These are phyloP conservation scores for Castor canadensis DNA, from an alignment of 2,113 vertebrate genomes.

Conservation along the genomic window DNA sequence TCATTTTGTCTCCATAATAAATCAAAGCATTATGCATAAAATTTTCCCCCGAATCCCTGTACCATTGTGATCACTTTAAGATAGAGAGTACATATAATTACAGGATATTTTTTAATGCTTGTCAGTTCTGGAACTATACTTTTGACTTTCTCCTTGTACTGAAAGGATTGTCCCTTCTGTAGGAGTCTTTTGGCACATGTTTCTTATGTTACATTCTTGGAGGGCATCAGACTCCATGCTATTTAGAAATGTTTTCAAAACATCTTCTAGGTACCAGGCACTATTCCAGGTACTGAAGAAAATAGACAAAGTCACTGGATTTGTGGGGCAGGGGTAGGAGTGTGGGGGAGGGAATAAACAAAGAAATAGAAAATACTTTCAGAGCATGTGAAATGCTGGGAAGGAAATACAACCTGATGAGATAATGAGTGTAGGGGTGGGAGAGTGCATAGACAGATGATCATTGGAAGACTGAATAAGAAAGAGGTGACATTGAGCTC, in stretches of 20 bases:
- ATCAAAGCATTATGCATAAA: background rate
- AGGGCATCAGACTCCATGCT: background rate
- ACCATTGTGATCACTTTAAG: background rate
- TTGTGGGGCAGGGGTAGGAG: background rate
- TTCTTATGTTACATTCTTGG: background rate
- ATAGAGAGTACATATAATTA: background rate
- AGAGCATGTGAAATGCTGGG: background rate
- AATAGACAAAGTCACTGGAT: background rate
- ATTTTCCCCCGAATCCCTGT: background rate
- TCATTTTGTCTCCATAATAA: constrained; percentile 19
- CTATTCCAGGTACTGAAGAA: constrained; percentile 34
- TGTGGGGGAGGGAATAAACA: background rate
- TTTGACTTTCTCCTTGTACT: background rate
- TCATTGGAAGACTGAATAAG: background rate
- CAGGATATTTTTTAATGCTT: background rate
- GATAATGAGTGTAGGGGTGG: background rate
- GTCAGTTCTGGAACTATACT: background rate
- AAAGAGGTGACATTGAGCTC: background rate
- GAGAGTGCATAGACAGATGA: background rate
- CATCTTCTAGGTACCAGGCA: background rate
- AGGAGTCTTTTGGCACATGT: constrained; percentile 7
- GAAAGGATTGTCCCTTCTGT: background rate
- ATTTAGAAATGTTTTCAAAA: constrained; percentile 25
- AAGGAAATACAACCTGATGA: background rate
- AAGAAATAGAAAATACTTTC: constrained; percentile 15